Evolutionary conservation across 2,797 vertebrate genomes (phyloP).

Genomic region (Protonibea diacanthus): DNA sequence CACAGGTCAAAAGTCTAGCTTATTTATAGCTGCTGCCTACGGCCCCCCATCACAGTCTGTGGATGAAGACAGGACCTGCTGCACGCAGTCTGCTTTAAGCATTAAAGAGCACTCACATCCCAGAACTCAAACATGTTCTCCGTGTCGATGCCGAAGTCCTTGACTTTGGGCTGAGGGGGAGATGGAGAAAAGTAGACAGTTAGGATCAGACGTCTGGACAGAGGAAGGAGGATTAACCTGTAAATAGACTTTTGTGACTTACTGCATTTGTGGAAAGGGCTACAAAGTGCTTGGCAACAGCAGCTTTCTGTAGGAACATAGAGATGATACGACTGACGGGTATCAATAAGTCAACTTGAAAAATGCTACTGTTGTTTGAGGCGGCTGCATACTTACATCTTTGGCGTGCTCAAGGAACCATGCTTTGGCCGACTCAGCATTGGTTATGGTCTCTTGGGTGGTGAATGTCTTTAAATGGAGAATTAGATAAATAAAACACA

Average conservation of each 20-base stretch:
- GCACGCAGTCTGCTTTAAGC: conserved; percentile 23
- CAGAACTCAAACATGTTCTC: conserved; percentile 99
- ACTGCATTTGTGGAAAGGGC: conserved; percentile 97
- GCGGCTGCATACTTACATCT: conserved; percentile 87
- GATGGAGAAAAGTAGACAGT: conserved; percentile 30
- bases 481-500: conserved; percentile 1
- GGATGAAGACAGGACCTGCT: conserved; percentile 14
- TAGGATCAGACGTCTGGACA: conserved; percentile 11
- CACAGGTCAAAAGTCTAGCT: conserved; percentile 81
- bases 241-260: conserved; percentile 72
- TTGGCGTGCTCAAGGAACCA: conserved; percentile 93
- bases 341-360: neutral
- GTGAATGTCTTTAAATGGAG: conserved; percentile 91
- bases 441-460: conserved; percentile 98
- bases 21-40: conserved; percentile 81
- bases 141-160: conserved; percentile 96
- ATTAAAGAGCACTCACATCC: conserved; percentile 92
- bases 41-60: conserved; percentile 23
- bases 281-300: conserved; percentile 97
- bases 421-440: conserved; percentile 95
- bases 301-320: conserved; percentile 79
- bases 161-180: conserved; percentile 92
- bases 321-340: neutral
- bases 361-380: neutral
- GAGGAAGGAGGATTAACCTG: neutral